Evolutionary conservation across 2,797 vertebrate genomes (phyloP), one percentile per base, ranked within the genome.

Genomic region (Lepilemur septentrionalis): DNA sequence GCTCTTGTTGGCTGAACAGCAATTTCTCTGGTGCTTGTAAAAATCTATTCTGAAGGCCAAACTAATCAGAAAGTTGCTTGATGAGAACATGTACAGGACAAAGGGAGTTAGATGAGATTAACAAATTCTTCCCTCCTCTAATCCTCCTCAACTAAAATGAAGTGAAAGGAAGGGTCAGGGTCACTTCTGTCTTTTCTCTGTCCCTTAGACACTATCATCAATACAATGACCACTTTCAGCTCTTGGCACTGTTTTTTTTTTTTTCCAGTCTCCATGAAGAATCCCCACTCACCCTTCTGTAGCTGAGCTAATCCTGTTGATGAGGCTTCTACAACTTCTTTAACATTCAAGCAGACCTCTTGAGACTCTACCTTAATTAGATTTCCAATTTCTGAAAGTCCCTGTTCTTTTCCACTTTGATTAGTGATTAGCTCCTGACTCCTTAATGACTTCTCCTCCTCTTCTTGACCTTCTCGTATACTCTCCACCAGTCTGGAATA

Each of bases 41-140:
- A 95, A 94, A 94, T 75, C 28, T 48, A 90, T 50, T 95, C 70
- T 93, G 17, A 89, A 94, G 70, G 25, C 43, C 82, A 96, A 85
- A 93, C 85, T 92, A 94, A 89, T 94, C 72, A 91, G 70, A 80
- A 88, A 61, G 43, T 91, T 95, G 8, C 14, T 88, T 93, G 50
- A 93, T 83, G 43, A 95, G n/a, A 90, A 70, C 32, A 72, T 63
- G 81, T 28, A 70, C 43, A 70, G 32, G 32, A 85, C 38, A 92
- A 92, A 95, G 22, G 2, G 18, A 4, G 63, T 94, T 88, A 80
- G 52, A 93, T 72, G 28, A 93, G 12, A 13, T 96, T 85, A 93
- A 88, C 38, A 20, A 84, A 91, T 46, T 61, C 32, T 81, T 89
- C 12, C 17, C 20, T 69, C 76, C 46, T 32, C 17, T 25, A 94